Base-by-base conservation (phyloP, 2,797 vertebrate genomes). In the Momotus momota region DNA sequence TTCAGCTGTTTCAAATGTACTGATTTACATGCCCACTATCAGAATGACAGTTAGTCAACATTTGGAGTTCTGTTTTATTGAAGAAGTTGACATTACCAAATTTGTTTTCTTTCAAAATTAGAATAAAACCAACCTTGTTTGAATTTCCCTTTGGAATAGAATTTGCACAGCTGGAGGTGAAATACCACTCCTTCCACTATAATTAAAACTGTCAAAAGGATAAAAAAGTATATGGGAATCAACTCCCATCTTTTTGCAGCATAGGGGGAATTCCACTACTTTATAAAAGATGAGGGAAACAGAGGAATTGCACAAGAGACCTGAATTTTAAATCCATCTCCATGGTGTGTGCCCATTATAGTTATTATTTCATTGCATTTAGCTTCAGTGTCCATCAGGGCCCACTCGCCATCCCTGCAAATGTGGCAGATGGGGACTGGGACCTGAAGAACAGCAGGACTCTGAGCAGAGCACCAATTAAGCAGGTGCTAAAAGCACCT, bases 61-160 rank as follows among this genome's bases (percentile, higher is more conserved):
- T n/a, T 81, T 67, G 33, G 49, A 93, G 85, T 52, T 77, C 55
- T 80, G 38, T 38, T 93, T 87, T 61, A 43, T 64, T 48, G 72
- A 93, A 85, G 81, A 80, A 46, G 57, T 77, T 75, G 65, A 74
- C 48, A 43, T 91, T 74, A 71, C n/a, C 3, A 29, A 85, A 93
- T 91, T 82, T 69, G 40, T 92, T 93, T 95, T 92, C 77, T 89
- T 96, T 95, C 74, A 91, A 82, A 92, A 93, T 80, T 54, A 10
- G 6, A 82, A 66, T 79, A 91, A 93, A 89, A 46, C 8, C 45
- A 52, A 49, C 57, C 33, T 46, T 67, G 31, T 87, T 71, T 85
- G 49, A 87, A 71, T 89, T 93, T 92, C 31, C 41, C 45, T 71
- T 84, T 92, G 60, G 64, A 94, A 57, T 6, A 82, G 77, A 80